Evolutionary conservation across 92 coral and sea anemone genomes (phyloP).

Genomic region (Porites rus): DNA sequence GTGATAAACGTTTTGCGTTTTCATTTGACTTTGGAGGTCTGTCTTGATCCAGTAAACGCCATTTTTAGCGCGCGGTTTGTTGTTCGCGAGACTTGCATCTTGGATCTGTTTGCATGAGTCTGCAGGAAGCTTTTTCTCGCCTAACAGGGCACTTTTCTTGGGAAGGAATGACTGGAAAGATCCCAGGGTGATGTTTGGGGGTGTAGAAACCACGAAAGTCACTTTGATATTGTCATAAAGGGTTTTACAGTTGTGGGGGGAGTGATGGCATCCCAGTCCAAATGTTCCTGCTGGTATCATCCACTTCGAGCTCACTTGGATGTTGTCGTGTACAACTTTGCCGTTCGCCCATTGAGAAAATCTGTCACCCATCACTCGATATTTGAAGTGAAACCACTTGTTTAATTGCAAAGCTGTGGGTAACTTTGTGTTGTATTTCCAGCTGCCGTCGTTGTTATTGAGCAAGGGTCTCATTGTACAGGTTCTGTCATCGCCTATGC

Average conservation of each 20-base stretch:
- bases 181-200: neutral
- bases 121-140: conserved; percentile 9
- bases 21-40: conserved; percentile 35
- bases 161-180: neutral
- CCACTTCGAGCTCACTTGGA: neutral
- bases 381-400: conserved; percentile 77
- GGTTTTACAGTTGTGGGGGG: conserved; percentile 12
- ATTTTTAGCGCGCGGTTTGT: conserved; percentile 49
- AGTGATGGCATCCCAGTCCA: neutral
- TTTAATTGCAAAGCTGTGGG: conserved; percentile 50
- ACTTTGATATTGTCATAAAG: conserved; percentile 18
- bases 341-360: conserved; percentile 21
- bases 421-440: conserved; percentile 64
- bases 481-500: neutral
- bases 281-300: neutral
- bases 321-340: neutral
- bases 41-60: conserved; percentile 91
- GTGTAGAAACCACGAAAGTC: conserved; percentile 1
- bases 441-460: conserved; percentile 64
- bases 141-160: neutral
- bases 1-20: no score
- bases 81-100: conserved; percentile 50
- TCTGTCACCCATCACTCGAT: conserved; percentile 70
- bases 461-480: conserved; percentile 78
- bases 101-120: conserved; percentile 68